These are phyloP conservation scores for Alces alces DNA, from an alignment of 2,113 vertebrate species.

Conservation along the genomic window DNA sequence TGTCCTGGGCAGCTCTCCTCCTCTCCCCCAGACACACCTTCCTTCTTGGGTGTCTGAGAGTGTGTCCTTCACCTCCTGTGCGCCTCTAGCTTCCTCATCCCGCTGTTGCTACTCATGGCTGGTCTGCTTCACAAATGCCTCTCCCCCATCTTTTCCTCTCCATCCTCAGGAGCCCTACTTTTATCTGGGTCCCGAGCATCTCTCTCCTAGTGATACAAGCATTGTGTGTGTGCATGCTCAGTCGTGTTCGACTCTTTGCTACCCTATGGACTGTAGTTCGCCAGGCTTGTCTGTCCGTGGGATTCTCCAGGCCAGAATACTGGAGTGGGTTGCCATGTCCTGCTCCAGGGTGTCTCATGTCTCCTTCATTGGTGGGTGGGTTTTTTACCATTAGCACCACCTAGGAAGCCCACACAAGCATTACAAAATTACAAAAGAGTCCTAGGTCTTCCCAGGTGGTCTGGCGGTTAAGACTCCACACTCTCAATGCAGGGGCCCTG, in stretches of 20 bases:
- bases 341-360: background rate
- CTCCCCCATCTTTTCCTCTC: background rate
- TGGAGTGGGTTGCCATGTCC: background rate
- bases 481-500: background rate
- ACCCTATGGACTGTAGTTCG: background rate
- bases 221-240: background rate
- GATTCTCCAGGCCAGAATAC: background rate
- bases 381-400: background rate
- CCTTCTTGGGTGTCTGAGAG: background rate
- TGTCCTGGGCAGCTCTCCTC: background rate
- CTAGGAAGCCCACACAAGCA: background rate
- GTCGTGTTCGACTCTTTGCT: background rate
- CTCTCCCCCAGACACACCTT: too few species aligned
- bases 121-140: background rate
- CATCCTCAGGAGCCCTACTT: background rate
- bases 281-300: background rate
- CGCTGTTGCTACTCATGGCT: background rate
- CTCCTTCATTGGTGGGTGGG: background rate
- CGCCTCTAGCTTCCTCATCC: background rate
- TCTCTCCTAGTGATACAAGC: background rate
- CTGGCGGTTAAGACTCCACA: background rate
- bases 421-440: background rate
- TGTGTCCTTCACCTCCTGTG: background rate
- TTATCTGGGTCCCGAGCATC: background rate
- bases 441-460: background rate